Base-by-base conservation (phyloP, 2,888 invertebrate species). In the Itoplectis maculator region DNA sequence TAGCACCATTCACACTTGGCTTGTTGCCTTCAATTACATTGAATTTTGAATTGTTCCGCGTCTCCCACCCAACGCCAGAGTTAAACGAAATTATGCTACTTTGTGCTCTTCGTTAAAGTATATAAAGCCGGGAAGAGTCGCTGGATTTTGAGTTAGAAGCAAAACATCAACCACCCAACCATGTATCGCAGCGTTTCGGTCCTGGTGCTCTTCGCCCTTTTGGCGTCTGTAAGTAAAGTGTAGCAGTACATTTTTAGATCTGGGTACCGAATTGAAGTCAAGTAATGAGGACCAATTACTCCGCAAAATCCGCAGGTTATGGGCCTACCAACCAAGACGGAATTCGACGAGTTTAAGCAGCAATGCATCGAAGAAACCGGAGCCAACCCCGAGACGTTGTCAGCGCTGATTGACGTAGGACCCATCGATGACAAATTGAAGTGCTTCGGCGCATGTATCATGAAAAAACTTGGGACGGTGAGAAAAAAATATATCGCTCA, bases 381-480 rank as follows among this genome's bases (percentile, higher is more conserved):
- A 18, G 56, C 18, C 2, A 70, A 78, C 49, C 9, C 20, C 9
- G 37, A 29, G 9, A 18, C 13, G 0, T 2, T 81, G 8, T 35
- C 45, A 37, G 47, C 42, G 7, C 4, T 54, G 11, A 37, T 9
- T 49, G 29, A 29, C 29, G 1, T 77, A 35, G 77, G 40, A n/a
- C 11, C 11, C 35, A 18, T 40, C 40, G 82, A 82, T 74, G 61
- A 61, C 0, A 82, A 80, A 65, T 18, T 73, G 2, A 84, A 81
- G 56, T 86, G 86, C 51, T 80, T 86, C 68, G 56, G 63, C 20
- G 84, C 86, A 8, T 86, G 86, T 40, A 5, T 86, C n/a, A 75
- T 84, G 84, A 83, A 77, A 8, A n/a, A 40, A 13, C 20, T 13
- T 0, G 82, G 81, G 61, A n/a, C 35, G n/a, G 86, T 86, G 29